Percentiles rank a stretch among this genome's conserved stretches.
These are phyloP conservation scores for Erpornis zantholeuca DNA, from an alignment of 2,113 vertebrate species.

Conservation along the genomic window DNA sequence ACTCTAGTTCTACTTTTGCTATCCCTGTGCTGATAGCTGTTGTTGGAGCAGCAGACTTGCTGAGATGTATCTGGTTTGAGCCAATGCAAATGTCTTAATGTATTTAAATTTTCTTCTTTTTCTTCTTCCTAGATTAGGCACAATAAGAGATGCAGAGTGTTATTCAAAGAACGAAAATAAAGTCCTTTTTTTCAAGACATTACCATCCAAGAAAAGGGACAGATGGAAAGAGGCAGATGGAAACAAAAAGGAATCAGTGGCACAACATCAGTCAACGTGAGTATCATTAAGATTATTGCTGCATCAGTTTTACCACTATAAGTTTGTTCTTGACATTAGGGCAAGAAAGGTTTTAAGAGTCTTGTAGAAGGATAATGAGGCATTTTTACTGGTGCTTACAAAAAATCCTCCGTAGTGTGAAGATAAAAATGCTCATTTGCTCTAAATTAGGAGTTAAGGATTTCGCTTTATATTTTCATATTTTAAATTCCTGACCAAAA, in stretches of 20 bases:
- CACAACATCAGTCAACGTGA: not conserved
- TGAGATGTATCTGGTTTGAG: not conserved
- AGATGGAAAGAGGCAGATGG: not conserved
- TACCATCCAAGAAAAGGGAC: not conserved
- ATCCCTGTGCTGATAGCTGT: not conserved
- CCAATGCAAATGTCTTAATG: not conserved
- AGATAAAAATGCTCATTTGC: not conserved
- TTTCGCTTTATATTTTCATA: not conserved
- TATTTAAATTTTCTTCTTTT: not conserved
- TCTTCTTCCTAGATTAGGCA: not conserved
- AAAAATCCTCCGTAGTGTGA: not conserved
- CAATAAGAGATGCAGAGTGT: not conserved
- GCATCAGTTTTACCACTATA: not conserved
- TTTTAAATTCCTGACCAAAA: not conserved
- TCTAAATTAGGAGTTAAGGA: not conserved
- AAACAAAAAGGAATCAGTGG: not conserved
- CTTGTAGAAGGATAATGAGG: not conserved
- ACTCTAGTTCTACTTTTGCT: not conserved
- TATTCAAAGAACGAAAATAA: not conserved
- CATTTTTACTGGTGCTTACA: not conserved
- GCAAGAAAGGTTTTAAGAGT: not conserved
- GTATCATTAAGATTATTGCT: not conserved
- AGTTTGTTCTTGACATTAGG: not conserved
- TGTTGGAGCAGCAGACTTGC: not conserved
- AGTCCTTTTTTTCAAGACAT: not conserved